Base-by-base conservation (phyloP, 2,888 invertebrate genomes). In the Amiota minor region DNA sequence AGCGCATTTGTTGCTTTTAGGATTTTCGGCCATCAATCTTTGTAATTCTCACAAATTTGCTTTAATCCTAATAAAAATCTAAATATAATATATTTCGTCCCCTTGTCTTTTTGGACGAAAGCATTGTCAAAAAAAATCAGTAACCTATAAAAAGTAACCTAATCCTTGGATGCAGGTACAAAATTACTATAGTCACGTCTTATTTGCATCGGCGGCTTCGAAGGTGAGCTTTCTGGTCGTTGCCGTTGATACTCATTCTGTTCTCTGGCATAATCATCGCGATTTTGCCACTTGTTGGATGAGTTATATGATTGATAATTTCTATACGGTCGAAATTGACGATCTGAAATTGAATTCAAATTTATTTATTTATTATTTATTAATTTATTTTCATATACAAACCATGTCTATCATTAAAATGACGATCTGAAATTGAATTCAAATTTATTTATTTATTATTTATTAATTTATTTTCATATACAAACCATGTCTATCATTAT, bases 111-210 rank as follows among this genome's bases (percentile, higher is more conserved):
- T 35, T 35, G 2, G 6, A 35, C 23, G 35, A 6, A 35, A 1
- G n/a, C 14, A 53, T 53, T 53, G 53, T 12, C 50, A 9, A 50
- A 53, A 2, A 9, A 16, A 53, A n/a, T n/a, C 53, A 35, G 2
- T 35, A 35, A 35, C 6, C 6, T 35, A 35, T 6, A 35, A 53
- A 8, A 20, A 20, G 59, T 18, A 9, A 11, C n/a, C 73, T 84
- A 85, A 71, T 88, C 86, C 72, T 83, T 86, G 16, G 88, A 85
- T 50, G 88, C 88, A 11, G 87, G 85, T 67, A 88, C 88, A 80
- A 88, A 88, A 73, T 88, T 88, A 0, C 82, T 82, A 75, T 88
- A 88, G 72, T 88, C 86, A 0, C 83, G 78, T 18, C 86, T 77
- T 3, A 88, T 79, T 8, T 80, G 80, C 78, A 86, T 85, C 2